These are phyloP conservation scores for Channallabes apus DNA, from an alignment of 2,797 vertebrate species.

Conservation along the genomic window DNA sequence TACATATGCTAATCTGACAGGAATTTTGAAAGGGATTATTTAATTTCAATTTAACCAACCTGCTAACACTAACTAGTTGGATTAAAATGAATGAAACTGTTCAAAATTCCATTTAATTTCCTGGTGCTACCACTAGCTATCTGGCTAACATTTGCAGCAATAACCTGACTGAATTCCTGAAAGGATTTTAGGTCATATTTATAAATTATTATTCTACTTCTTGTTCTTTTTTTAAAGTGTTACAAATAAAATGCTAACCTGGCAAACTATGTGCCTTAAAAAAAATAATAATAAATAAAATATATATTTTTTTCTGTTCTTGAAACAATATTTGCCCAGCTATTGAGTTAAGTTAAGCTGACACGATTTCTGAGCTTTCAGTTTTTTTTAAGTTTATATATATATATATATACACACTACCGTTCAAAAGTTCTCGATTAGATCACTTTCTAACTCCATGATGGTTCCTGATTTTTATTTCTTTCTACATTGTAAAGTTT, in stretches of 20 bases:
- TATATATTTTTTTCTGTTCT: too few relatives aligned
- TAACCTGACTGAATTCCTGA: not conserved
- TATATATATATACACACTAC: too few relatives aligned
- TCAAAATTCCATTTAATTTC: too few relatives aligned
- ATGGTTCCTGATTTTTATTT: too few relatives aligned
- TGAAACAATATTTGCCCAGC: not conserved
- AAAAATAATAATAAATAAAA: too few relatives aligned
- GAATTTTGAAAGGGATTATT: not conserved
- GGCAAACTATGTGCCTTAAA: not conserved
- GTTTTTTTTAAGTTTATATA: too few relatives aligned
- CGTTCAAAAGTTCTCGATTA: too few relatives aligned
- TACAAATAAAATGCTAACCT: not conserved
- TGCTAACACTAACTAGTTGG: not conserved
- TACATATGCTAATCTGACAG: not conserved
- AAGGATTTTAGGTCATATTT: not conserved
- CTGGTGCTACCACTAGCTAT: not conserved
- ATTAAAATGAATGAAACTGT: too few relatives aligned
- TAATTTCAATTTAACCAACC: not conserved
- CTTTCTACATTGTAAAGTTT: too few relatives aligned
- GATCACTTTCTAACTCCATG: too few relatives aligned
- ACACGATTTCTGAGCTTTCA: not conserved
- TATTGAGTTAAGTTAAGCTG: not conserved
- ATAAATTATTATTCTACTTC: too few relatives aligned
- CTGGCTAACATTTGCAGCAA: not conserved
- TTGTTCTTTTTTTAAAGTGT: not conserved